Evolutionary conservation across 2,113 vertebrate species (phyloP).

Genomic region (Hirundichthys speculiger): DNA sequence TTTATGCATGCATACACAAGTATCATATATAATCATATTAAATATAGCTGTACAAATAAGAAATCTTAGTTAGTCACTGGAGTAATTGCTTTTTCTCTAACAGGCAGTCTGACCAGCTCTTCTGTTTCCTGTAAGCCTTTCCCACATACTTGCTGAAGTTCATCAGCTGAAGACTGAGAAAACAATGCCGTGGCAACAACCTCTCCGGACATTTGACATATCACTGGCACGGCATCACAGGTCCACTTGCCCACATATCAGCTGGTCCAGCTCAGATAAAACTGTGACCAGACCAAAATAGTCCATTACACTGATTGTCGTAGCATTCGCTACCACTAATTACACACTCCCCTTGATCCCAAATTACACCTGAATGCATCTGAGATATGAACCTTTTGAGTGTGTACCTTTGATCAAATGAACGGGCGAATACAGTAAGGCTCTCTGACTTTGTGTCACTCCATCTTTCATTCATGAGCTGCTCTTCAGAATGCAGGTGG

Average conservation of each 20-base stretch:
- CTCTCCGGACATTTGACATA: slow-evolving; percentile 49
- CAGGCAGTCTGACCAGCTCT: slow-evolving; percentile 1
- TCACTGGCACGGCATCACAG: slow-evolving; percentile 67
- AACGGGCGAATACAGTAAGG: slow-evolving; percentile 11
- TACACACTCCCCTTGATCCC: slow-evolving; percentile 42
- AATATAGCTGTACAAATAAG: too few relatives aligned
- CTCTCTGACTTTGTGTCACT: neutral
- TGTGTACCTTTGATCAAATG: slow-evolving; percentile 25
- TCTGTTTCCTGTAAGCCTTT: slow-evolving; percentile 21
- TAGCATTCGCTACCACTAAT: slow-evolving; percentile 25
- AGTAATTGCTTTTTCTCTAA: too few relatives aligned
- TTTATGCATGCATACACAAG: slow-evolving; percentile 41
- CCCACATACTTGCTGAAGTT: neutral
- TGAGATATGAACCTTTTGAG: slow-evolving; percentile 18
- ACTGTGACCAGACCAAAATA: slow-evolving; percentile 51
- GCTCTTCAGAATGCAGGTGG: neutral
- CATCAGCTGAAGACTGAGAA: slow-evolving; percentile 23
- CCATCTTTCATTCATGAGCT: neutral
- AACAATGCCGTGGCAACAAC: slow-evolving; percentile 30
- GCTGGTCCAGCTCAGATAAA: slow-evolving; percentile 50
- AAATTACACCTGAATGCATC: slow-evolving; percentile 36
- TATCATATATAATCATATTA: too few relatives aligned
- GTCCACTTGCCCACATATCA: slow-evolving; percentile 56
- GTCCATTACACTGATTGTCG: slow-evolving; percentile 37
- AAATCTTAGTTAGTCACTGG: too few relatives aligned